phyloP scores from a whole-genome alignment of 2,113 vertebrate genomes.

The Polyodon spathula region DNA sequence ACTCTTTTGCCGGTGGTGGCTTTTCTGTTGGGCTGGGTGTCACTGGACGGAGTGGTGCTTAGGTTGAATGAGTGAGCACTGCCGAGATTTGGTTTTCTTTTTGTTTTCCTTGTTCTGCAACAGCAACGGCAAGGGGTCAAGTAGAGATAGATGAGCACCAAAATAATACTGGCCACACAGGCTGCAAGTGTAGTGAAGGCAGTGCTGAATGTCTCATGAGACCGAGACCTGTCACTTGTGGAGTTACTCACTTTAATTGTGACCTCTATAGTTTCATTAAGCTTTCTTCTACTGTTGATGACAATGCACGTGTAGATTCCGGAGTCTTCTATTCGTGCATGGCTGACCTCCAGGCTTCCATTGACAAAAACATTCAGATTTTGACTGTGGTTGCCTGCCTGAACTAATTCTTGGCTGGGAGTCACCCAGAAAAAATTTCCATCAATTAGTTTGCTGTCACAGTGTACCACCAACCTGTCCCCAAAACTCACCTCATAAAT shows the following conservation, averaged over 20 bases:
- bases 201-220: slow-evolving; percentile 70
- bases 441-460: slow-evolving; percentile 47
- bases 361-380: slow-evolving; percentile 55
- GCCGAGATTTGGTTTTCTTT: slow-evolving; percentile 45
- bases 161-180: slow-evolving; percentile 71
- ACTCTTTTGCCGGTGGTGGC: slow-evolving; percentile 66
- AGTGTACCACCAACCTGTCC: slow-evolving; percentile 57
- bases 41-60: slow-evolving; percentile 38
- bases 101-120: slow-evolving; percentile 40
- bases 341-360: slow-evolving; percentile 64
- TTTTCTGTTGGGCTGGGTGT: slow-evolving; percentile 47
- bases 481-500: slow-evolving; percentile 56
- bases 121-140: slow-evolving; percentile 69
- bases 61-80: slow-evolving; percentile 44
- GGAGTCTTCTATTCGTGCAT: slow-evolving; percentile 54
- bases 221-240: slow-evolving; percentile 40
- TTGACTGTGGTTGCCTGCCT: slow-evolving; percentile 34
- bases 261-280: slow-evolving; percentile 53
- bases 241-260: slow-evolving; percentile 60
- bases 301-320: slow-evolving; percentile 63
- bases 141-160: slow-evolving; percentile 78
- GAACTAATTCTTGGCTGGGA: slow-evolving; percentile 47
- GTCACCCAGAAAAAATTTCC: slow-evolving; percentile 59
- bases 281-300: slow-evolving; percentile 44
- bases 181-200: slow-evolving; percentile 77